A percentile compares a stretch with the other conserved stretches of the same genome.
Evolutionary conservation across 2,797 vertebrate genomes (phyloP).

Genomic region (Erethizon dorsatum): DNA sequence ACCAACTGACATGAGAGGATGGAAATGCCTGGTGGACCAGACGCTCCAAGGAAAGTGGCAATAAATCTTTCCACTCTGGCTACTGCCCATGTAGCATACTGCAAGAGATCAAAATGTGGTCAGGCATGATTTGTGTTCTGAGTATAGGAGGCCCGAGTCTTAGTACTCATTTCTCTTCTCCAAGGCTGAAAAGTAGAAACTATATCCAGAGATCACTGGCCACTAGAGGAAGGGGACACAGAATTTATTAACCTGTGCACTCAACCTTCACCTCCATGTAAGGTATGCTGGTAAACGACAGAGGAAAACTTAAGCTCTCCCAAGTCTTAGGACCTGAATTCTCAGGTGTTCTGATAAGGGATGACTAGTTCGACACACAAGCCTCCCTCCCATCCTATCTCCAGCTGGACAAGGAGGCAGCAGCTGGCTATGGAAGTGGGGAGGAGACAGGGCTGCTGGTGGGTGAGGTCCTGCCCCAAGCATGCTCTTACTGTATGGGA

Average conservation of each 20-base stretch:
- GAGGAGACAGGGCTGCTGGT: background rate
- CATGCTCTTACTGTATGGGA: background rate
- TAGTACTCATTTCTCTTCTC: background rate
- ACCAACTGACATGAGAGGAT: background rate
- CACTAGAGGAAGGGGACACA: background rate
- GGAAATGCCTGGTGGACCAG: background rate
- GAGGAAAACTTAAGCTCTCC: background rate
- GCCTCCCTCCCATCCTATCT: background rate
- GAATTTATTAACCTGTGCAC: background rate
- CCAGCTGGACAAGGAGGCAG: background rate
- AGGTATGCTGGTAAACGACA: background rate
- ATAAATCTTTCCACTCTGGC: background rate
- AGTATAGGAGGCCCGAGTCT: background rate
- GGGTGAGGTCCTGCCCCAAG: background rate
- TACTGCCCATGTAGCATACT: background rate
- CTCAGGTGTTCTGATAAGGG: background rate
- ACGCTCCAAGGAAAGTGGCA: background rate
- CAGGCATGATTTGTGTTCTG: background rate
- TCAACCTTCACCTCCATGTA: background rate
- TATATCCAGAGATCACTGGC: background rate
- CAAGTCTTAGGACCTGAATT: background rate
- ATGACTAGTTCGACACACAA: background rate
- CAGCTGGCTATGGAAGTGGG: background rate
- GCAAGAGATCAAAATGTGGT: background rate
- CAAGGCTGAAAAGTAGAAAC: background rate